Conservation (phyloP, 2,797 vertebrate genomes). For the Rhabdophis nuchalis region DNA sequence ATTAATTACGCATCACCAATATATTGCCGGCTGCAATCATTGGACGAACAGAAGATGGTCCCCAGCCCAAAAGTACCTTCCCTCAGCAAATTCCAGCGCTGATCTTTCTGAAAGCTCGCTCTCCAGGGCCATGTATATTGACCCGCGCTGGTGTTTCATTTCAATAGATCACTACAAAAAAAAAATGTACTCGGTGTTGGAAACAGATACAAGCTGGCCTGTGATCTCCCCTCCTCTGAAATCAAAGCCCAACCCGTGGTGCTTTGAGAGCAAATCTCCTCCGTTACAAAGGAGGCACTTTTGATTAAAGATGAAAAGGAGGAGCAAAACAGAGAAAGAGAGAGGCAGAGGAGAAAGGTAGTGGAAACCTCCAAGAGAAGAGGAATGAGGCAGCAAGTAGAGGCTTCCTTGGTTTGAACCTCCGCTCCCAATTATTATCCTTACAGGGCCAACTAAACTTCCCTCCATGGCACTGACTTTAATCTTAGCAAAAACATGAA, state of each 20-base stretch:
- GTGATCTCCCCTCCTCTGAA: constrained; percentile 4
- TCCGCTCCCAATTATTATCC: neutral
- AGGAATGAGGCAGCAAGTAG: neutral
- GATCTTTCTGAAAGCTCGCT: neutral
- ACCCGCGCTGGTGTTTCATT: neutral
- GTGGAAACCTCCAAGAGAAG: neutral
- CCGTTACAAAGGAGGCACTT: constrained; percentile 10
- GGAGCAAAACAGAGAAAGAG: neutral
- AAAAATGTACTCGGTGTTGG: neutral
- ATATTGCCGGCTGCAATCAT: neutral
- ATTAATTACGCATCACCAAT: neutral
- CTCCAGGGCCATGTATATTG: neutral
- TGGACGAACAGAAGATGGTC: neutral
- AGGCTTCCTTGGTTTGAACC: neutral
- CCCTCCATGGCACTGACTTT: neutral
- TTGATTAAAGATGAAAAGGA: constrained; percentile 19
- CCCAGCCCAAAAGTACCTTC: rapidly evolving
- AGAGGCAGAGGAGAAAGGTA: neutral
- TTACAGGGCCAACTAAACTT: neutral
- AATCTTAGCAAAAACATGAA: neutral
- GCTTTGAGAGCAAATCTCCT: constrained; percentile 6
- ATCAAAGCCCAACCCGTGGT: constrained; percentile 4
- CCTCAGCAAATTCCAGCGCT: neutral
- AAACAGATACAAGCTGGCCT: neutral
- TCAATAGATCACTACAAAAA: neutral